Percentiles rank a stretch among this genome's conserved stretches.
These are phyloP conservation scores for Promerops cafer DNA, from an alignment of 2,113 vertebrate species.

Conservation along the genomic window DNA sequence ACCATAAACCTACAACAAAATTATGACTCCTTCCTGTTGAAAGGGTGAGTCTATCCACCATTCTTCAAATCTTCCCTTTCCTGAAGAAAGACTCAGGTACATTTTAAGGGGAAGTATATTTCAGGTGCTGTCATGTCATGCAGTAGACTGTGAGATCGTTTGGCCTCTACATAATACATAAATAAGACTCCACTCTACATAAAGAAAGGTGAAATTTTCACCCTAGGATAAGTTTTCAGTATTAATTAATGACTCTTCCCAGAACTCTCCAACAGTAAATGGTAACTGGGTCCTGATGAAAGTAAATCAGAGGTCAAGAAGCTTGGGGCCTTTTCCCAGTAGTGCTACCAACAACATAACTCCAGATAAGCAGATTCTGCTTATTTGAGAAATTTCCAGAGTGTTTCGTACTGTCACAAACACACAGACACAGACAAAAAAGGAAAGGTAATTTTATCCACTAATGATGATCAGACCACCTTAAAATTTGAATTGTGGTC, in stretches of 20 bases:
- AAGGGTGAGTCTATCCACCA: background rate
- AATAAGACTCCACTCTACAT: background rate
- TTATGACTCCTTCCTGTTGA: background rate
- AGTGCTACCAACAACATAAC: background rate
- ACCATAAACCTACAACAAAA: background rate
- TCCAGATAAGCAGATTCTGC: background rate
- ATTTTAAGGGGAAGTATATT: background rate
- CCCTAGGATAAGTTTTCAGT: background rate
- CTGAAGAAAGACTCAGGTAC: background rate
- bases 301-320: background rate
- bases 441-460: background rate
- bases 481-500: background rate
- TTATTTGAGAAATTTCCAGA: background rate
- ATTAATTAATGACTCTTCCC: background rate
- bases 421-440: background rate
- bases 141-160: background rate
- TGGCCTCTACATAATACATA: background rate
- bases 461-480: background rate
- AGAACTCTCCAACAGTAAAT: background rate
- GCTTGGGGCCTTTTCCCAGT: background rate
- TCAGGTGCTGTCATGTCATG: fast-evolving
- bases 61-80: background rate
- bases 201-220: background rate
- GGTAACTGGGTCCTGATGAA: background rate
- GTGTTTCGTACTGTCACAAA: background rate